Percentiles rank a stretch among this genome's conserved stretches.
Conservation (phyloP, 2,888 invertebrate genomes). For the Papilio protenor region DNA sequence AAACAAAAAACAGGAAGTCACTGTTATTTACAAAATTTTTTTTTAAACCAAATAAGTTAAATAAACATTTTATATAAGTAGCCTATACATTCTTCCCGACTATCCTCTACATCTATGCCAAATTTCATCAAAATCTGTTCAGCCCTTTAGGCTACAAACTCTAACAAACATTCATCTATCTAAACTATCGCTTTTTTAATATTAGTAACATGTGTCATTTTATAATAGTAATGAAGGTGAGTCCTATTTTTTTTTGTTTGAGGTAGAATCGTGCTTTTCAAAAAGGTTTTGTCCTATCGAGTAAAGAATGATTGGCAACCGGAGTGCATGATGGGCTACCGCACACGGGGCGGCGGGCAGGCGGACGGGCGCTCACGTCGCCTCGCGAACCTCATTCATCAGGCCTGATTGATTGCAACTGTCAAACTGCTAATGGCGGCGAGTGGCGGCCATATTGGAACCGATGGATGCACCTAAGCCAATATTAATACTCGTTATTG, state of each 20-base stretch:
- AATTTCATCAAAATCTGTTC: background rate
- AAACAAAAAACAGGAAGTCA: conserved; percentile 22
- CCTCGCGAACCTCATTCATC: conserved; percentile 79
- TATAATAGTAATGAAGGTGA: too few species aligned
- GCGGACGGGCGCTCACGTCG: conserved; percentile 44
- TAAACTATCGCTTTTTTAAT: too few species aligned
- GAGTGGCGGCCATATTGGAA: conserved; percentile 74
- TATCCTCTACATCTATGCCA: too few species aligned
- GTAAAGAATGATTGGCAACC: conserved; percentile 21
- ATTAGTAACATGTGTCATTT: too few species aligned
- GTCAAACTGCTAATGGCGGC: conserved; percentile 81
- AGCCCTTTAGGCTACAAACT: background rate
- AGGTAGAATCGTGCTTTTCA: background rate
- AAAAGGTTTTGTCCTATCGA: conserved; percentile 24
- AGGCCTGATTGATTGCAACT: conserved; percentile 82
- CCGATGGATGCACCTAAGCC: conserved; percentile 76
- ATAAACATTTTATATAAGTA: too few species aligned
- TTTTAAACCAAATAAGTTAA: background rate
- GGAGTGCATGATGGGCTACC: conserved; percentile 58
- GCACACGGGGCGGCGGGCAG: conserved; percentile 55
- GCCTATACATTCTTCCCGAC: too few species aligned
- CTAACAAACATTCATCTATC: too few species aligned
- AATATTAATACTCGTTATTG: conserved; percentile 79
- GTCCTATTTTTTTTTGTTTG: background rate
- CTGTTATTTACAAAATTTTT: background rate